Evolutionary conservation across 2,888 invertebrate species (phyloP).

Genomic region (Meliscaeva auricollis): DNA sequence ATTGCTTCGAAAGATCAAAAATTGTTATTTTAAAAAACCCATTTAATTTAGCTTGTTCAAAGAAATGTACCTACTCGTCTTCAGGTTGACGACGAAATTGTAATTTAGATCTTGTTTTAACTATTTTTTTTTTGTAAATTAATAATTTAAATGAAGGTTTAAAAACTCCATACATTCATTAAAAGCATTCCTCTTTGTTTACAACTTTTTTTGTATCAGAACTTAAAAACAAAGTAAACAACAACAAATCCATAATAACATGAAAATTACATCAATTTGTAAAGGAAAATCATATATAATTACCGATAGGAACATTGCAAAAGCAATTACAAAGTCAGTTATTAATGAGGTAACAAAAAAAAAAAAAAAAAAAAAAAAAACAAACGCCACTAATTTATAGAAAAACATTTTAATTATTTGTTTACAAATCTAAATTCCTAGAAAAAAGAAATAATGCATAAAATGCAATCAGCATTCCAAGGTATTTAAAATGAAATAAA

Average conservation of each 20-base stretch:
- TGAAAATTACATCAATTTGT: conserved; percentile 13
- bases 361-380: not conserved
- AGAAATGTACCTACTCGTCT: too few relatives aligned
- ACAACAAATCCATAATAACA: not conserved
- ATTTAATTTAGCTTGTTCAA: too few relatives aligned
- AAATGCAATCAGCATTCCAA: conserved; percentile 1
- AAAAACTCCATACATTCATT: too few relatives aligned
- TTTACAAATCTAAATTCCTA: not conserved
- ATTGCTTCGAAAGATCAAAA: too few relatives aligned
- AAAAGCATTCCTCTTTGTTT: too few relatives aligned
- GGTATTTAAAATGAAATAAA: not conserved
- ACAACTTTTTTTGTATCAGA: not conserved
- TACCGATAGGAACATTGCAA: not conserved
- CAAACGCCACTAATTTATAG: not conserved
- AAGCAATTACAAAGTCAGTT: not conserved
- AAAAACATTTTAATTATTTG: conserved; percentile 12
- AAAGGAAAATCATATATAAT: conserved; percentile 1
- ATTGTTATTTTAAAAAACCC: too few relatives aligned
- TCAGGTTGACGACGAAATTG: too few relatives aligned
- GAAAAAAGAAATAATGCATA: not conserved
- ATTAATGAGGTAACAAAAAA: not conserved
- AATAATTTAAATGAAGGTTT: too few relatives aligned
- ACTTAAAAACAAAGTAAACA: not conserved
- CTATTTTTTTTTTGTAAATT: too few relatives aligned
- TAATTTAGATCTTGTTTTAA: too few relatives aligned